Base-by-base conservation (phyloP, 1,140 invertebrate genomes). In the Trachymyrmex cornetzi region DNA sequence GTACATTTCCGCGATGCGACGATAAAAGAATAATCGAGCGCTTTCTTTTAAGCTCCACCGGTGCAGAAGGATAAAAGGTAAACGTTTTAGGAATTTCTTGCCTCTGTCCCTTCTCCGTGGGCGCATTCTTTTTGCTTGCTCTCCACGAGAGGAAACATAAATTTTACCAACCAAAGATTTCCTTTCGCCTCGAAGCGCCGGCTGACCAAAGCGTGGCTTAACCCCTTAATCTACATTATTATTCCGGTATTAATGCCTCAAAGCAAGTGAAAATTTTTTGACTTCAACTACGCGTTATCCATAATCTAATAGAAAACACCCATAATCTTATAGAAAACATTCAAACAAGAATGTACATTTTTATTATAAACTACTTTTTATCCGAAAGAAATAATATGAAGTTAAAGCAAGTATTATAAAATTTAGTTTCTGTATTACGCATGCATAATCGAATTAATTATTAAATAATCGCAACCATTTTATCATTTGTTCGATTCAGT, bases 21-120 rank as follows among this genome's bases (percentile, higher is more conserved):
- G 87, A 86, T 79, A 86, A 74, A 86, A 86, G 75, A 66, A 69
- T 57, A 71, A 69, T 69, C 55, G 69, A 50, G 53, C 64, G 72
- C 44, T 38, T 75, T 53, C 72, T 86, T 67, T 71, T 61, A 85
- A 79, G 80, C 53, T 44, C 71, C 57, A 75, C 59, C 44, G 55
- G 69, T 74, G 80, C 44, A 84, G 80, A 84, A 44, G 79, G 79
- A 87, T 87, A 88, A 85, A 87, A 77, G 80, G 89, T 90, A 90
- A 90, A 90, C 89, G 89, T 90, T 90, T 90, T 90, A 79, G 88
- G 88, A 89, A 87, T 89, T 81, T 87, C 89, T 89, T 87, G 59
- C 85, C 63, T 72, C 75, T 72, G 19, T 79, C 44, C 50, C 16
- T 19, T 38, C 61, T 27, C 63, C 64, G 11, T 61, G 3, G 24